These are phyloP conservation scores for Perizoma affinitatum DNA, from an alignment of 2,888 invertebrate species.

Conservation along the genomic window DNA sequence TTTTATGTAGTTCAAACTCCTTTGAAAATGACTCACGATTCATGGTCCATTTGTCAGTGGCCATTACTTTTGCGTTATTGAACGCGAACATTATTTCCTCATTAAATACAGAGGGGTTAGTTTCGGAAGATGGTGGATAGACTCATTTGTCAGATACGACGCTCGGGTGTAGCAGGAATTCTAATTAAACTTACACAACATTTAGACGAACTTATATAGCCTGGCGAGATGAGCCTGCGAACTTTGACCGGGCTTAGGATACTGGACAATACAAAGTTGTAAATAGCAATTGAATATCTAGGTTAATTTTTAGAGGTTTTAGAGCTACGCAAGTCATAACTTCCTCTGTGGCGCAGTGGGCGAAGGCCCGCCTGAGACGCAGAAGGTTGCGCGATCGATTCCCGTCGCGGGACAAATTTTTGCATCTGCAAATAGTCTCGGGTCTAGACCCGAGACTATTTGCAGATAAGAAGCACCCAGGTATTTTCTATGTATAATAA, in stretches of 20 bases:
- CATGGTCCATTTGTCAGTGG: conserved; percentile 42
- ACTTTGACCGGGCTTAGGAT: conserved; percentile 56
- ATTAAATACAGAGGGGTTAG: conserved; percentile 45
- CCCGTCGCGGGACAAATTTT: too few species aligned
- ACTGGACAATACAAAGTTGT: conserved; percentile 38
- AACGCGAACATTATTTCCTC: conserved; percentile 46
- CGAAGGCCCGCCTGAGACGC: too few species aligned
- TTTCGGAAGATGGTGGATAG: conserved; percentile 53
- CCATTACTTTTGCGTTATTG: conserved; percentile 45
- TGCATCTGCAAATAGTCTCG: too few species aligned
- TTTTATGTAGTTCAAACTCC: conserved; percentile 25
- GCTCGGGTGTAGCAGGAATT: conserved; percentile 59
- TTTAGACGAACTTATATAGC: conserved; percentile 65
- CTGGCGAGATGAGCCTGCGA: conserved; percentile 58
- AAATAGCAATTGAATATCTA: conserved; percentile 24
- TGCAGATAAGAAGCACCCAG: too few species aligned
- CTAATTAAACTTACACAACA: conserved; percentile 73
- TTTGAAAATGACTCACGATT: conserved; percentile 38
- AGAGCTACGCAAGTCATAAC: background rate
- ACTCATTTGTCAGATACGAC: conserved; percentile 63
- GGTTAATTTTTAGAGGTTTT: conserved; percentile 10
- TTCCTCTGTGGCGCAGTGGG: conserved; percentile 20
- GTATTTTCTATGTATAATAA: too few species aligned
- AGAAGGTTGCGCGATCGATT: too few species aligned
- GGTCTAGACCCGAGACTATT: too few species aligned